phyloP scores from a whole-genome alignment of 37 sponge, comb jelly and placozoan genomes.

The Agelas oroides region DNA sequence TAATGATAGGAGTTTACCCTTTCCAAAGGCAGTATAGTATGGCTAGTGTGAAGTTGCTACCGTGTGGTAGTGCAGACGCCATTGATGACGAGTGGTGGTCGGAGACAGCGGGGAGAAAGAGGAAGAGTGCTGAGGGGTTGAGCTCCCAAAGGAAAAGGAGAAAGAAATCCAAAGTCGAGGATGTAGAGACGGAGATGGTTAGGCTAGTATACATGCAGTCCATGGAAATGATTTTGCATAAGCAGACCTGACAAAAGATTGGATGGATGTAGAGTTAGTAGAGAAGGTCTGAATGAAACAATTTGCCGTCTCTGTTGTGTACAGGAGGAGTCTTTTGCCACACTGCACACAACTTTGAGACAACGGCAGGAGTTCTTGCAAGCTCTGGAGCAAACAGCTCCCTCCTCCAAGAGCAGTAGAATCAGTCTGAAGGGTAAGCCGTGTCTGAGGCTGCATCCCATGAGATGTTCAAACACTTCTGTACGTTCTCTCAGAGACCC shows the following conservation, averaged over 20 bases:
- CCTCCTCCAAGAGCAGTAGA: no score
- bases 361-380: constrained; percentile 9
- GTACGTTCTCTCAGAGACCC: background rate
- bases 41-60: no score
- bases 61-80: constrained; percentile 16
- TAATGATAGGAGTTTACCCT: no score
- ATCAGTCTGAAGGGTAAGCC: background rate
- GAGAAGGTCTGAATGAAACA: no score
- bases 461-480: background rate
- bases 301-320: no score
- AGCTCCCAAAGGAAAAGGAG: no score
- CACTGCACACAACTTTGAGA: background rate
- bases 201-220: background rate
- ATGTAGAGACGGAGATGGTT: background rate
- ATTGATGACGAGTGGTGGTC: constrained; percentile 5
- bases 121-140: no score
- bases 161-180: background rate
- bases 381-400: background rate
- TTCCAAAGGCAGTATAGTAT: no score
- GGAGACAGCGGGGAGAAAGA: background rate
- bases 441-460: no score
- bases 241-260: no score
- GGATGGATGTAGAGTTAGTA: no score
- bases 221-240: no score
- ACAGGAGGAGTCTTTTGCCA: background rate